Base-by-base conservation (phyloP, 2,113 vertebrate species). In the Notechis scutatus region DNA sequence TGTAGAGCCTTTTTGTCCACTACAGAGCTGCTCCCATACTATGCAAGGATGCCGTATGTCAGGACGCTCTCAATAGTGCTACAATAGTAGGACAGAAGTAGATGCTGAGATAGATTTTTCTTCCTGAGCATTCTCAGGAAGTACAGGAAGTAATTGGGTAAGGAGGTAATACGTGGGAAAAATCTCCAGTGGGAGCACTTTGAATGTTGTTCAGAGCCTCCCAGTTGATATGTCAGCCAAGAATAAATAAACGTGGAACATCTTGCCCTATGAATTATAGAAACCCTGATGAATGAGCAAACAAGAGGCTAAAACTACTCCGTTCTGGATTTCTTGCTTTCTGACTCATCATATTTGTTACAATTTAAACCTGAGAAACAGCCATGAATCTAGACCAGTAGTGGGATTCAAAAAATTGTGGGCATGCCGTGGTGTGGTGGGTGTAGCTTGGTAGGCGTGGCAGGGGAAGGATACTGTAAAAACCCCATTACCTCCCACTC, bases 281-380 rank as follows among this genome's bases (percentile, higher is more conserved):
- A 85, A 91, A 90, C 26, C 18, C 8, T 61, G 64, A 88, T 47
- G 11, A 4, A 91, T 57, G 29, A 39, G 15, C 54, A 93, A 94
- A 91, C 18, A 34, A 12, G 10, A 1, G 24, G 21, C 87, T 47
- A 85, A 93, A 94, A 4, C 11, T 6, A 2, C 20, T 52, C 91
- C 74, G 7, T 85, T 90, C 42, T 93, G 0, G 0, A 95, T 85
- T 90, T 18, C 91, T 89, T 93, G n/a, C 89, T 92, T 45, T 59
- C 14, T 59, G 15, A 1, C 94, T 96, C 91, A 69, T 3, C 52
- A 20, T 34, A 57, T 94, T 89, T 93, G 90, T 93, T 92, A 91
- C 0, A 95, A 34, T 39, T 87, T 57, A 95, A 95, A n/a, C 89
- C 29, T 4, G 50, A 47, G 61, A 50, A 91, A 93, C 95, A 94